phyloP scores from a whole-genome alignment of 2,888 invertebrate genomes.

The Eupithecia subumbrata region DNA sequence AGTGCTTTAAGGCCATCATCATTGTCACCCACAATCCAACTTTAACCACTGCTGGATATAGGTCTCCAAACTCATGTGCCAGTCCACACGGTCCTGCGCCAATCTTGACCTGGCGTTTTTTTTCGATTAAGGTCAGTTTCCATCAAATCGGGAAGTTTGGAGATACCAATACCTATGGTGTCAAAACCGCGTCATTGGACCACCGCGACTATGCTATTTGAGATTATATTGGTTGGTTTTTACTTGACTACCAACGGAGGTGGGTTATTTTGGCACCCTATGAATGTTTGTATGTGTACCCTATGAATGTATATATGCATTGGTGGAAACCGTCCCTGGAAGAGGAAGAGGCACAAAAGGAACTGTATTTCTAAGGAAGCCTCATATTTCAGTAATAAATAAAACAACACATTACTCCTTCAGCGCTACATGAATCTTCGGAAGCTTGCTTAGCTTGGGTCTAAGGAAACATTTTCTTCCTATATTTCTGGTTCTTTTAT shows the following conservation, averaged over 20 bases:
- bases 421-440: constrained; percentile 19
- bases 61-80: neutral
- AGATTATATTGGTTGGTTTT: no score
- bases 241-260: no score
- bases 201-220: no score
- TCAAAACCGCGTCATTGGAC: no score
- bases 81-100: neutral
- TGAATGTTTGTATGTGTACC: no score
- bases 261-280: no score
- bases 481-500: neutral
- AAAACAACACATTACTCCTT: constrained; percentile 15
- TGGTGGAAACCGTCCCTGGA: neutral
- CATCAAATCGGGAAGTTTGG: neutral
- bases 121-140: neutral
- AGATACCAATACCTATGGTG: neutral
- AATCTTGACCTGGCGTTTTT: neutral
- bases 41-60: neutral
- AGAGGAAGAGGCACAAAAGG: neutral
- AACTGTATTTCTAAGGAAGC: constrained; percentile 9
- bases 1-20: neutral
- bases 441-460: neutral
- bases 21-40: no score
- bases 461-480: constrained; percentile 4
- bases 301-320: neutral
- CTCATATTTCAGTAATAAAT: constrained; percentile 27